Percentiles rank a stretch among this genome's conserved stretches.
phyloP scores from a whole-genome alignment of 2,797 vertebrate species.

The Gobio occitaniae region DNA sequence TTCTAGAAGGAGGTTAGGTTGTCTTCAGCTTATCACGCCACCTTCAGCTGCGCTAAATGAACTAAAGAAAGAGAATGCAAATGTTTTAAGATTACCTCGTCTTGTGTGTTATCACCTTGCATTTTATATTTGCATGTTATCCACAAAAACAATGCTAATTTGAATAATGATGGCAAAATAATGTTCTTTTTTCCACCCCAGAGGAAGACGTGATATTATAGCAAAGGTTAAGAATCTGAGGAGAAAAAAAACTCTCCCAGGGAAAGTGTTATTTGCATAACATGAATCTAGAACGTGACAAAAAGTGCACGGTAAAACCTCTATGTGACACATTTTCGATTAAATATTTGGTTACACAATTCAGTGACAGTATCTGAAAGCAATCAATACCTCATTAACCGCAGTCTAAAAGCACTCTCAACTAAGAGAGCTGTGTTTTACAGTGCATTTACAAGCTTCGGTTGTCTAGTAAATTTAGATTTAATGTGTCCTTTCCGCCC shows the following conservation, averaged over 20 bases:
- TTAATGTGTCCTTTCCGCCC: conserved; percentile 41
- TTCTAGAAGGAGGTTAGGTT: conserved; percentile 34
- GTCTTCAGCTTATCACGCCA: conserved; percentile 21
- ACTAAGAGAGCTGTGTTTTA: conserved; percentile 27
- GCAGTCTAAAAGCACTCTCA: conserved; percentile 29
- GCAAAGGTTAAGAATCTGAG: conserved; percentile 27
- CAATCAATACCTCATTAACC: conserved; percentile 44
- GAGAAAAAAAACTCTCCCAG: neutral
- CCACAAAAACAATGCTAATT: conserved; percentile 4
- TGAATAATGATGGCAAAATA: conserved; percentile 28
- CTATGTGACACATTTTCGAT: conserved; percentile 2
- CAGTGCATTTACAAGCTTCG: conserved; percentile 44
- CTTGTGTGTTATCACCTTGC: conserved; percentile 7
- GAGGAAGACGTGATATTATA: conserved; percentile 30
- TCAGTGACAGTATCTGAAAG: conserved; percentile 35
- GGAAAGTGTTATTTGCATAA: conserved; percentile 19
- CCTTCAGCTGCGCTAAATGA: conserved; percentile 4
- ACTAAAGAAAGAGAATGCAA: conserved; percentile 16
- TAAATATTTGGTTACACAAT: conserved; percentile 39
- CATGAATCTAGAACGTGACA: neutral
- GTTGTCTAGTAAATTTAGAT: conserved; percentile 58
- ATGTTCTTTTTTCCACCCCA: neutral
- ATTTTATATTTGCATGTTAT: conserved; percentile 14
- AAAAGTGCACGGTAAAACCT: neutral
- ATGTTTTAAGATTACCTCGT: conserved; percentile 13